Base-by-base conservation (phyloP, 2,888 invertebrate species). In the Drosophila mercatorum region DNA sequence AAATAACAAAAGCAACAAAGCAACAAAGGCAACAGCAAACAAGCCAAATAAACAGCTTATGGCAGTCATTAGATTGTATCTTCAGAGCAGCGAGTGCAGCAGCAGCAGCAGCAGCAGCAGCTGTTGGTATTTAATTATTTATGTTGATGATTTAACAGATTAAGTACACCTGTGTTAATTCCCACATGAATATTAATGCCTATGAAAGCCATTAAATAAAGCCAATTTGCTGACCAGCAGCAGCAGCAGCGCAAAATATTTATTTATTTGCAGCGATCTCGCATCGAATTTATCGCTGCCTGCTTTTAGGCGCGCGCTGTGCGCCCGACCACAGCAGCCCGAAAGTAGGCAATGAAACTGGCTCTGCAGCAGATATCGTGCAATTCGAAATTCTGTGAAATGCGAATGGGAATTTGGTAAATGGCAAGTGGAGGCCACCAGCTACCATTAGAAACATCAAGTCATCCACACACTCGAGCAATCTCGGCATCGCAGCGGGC, bases 401-500 rank as follows among this genome's bases (percentile, higher is more conserved):
- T 46, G 31, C n/a, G 10, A 49, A 14, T 17, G 17, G 17, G 17
- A 17, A 17, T 17, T 17, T 34, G 34, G 31, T 44, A 34, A 26
- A 43, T 5, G 36, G 22, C 7, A 17, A 36, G 14, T 40, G 36
- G 28, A 28, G 55, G 55, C 41, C 60, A 49, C 41, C 63, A 49
- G 17, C 53, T 12, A 31, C 26, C 52, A 41, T 64, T 56, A 36
- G 31, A 56, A 64, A 57, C 43, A 49, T 17, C 69, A 53, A 75
- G 70, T 57, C 76, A 70, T 60, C 43, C 53, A 57, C 69, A 68
- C 59, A 68, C 60, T 59, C 40, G 36, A 55, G 55, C 75, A 79
- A 76, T 89, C 83, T 73, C 61, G 75, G 36, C 80, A 78, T 73
- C 88, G 43, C 85, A 88, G 90, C 88, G 72, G 88, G 88, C 51